Conservation (phyloP, 2,797 vertebrate genomes). For the Leuciscus waleckii region DNA sequence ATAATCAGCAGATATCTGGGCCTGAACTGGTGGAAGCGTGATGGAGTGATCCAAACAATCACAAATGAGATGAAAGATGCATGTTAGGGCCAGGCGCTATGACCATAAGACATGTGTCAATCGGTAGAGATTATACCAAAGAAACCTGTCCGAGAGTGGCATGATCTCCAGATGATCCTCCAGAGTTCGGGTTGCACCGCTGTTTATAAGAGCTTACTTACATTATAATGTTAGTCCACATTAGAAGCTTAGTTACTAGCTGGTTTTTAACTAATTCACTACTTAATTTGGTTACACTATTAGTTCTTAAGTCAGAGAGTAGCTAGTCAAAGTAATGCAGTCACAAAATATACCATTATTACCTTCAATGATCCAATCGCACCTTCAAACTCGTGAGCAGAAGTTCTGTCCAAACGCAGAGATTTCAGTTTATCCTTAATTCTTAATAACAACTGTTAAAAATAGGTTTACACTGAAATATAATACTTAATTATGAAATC, state of each 20-base stretch:
- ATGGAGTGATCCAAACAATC: constrained; percentile 38
- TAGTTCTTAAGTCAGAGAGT: too few species aligned
- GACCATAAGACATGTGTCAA: neutral
- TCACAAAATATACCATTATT: neutral
- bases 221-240: neutral
- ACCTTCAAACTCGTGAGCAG: neutral
- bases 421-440: neutral
- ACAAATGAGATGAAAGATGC: constrained; percentile 38
- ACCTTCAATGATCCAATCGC: neutral
- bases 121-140: neutral
- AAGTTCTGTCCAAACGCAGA: neutral
- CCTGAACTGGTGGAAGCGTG: constrained; percentile 45
- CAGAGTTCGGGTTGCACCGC: neutral
- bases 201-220: neutral
- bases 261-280: neutral
- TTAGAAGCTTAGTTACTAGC: neutral
- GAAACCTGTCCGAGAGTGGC: neutral
- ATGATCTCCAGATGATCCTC: too few species aligned
- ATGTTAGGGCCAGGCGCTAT: constrained; percentile 9
- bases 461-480: neutral
- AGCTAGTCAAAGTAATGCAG: neutral
- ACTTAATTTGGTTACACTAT: neutral
- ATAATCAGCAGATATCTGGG: constrained; percentile 53
- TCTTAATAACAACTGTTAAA: neutral
- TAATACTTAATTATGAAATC: neutral